phyloP scores from a whole-genome alignment of 2,113 vertebrate species.

The Saguinus imperator region DNA sequence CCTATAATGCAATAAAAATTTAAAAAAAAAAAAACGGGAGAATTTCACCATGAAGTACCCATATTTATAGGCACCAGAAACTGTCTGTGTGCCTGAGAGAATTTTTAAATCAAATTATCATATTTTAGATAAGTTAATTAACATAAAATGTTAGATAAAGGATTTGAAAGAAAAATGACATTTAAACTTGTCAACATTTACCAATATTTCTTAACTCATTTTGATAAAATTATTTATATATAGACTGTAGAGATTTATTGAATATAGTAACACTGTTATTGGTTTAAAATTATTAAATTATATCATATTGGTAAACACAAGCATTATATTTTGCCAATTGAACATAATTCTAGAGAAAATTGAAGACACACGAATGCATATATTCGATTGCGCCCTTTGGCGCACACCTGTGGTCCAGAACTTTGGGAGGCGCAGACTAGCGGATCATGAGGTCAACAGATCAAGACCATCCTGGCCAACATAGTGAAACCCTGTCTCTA shows the following conservation, averaged over 20 bases:
- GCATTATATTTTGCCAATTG: background rate
- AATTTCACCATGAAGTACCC: background rate
- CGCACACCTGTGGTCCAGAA: too few species aligned
- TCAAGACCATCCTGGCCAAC: too few species aligned
- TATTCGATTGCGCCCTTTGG: fast-evolving
- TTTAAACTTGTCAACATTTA: background rate
- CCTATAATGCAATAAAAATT: too few species aligned
- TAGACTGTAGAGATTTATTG: background rate
- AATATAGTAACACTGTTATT: background rate
- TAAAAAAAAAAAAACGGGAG: background rate
- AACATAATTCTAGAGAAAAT: background rate
- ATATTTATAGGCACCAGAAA: background rate
- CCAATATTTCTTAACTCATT: background rate
- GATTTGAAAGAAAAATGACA: background rate
- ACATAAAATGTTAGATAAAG: background rate
- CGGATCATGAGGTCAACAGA: too few species aligned
- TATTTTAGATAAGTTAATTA: background rate
- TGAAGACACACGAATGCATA: background rate
- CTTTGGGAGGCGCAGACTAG: too few species aligned
- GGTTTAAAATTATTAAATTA: background rate
- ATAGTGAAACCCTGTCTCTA: too few species aligned
- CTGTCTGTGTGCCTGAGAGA: background rate
- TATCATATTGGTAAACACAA: background rate
- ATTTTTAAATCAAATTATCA: background rate
- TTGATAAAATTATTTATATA: background rate